Conservation (phyloP, 2,797 vertebrate species). For the Sparidentex hasta region DNA sequence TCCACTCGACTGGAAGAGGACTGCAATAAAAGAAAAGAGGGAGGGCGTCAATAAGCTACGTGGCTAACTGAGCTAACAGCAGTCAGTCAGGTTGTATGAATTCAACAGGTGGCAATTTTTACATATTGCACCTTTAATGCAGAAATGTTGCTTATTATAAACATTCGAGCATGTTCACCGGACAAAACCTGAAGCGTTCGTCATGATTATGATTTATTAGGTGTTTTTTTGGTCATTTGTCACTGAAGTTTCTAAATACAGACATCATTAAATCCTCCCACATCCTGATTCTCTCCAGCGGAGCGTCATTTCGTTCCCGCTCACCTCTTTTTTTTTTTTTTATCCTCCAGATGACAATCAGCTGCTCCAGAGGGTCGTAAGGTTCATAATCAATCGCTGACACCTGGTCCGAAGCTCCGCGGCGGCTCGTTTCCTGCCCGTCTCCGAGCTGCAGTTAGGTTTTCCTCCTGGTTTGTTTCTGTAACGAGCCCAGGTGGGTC, state of each 20-base stretch:
- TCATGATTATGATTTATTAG: not conserved
- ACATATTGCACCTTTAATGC: too few relatives aligned
- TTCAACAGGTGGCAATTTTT: too few relatives aligned
- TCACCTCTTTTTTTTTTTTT: not conserved
- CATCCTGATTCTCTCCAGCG: not conserved
- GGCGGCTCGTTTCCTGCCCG: not conserved
- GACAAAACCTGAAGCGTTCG: not conserved
- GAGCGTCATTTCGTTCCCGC: not conserved
- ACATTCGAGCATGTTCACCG: too few relatives aligned
- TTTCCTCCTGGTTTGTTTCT: not conserved
- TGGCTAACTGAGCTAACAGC: too few relatives aligned
- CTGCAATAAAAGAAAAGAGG: too few relatives aligned
- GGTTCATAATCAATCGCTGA: not conserved
- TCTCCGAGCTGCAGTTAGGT: not conserved
- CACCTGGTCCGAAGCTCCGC: not conserved
- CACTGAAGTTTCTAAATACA: not conserved
- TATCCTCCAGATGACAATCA: constrained; percentile 8
- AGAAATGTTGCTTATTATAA: not conserved
- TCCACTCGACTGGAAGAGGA: too few relatives aligned
- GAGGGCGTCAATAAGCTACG: too few relatives aligned
- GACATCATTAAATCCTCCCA: not conserved
- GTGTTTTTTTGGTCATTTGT: too few relatives aligned
- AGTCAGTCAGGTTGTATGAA: too few relatives aligned
- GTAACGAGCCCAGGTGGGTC: constrained; percentile 5
- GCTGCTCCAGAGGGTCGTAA: not conserved